These are phyloP conservation scores for Himantopus leucocephalus DNA, from an alignment of 2,113 vertebrate species.

Conservation along the genomic window DNA sequence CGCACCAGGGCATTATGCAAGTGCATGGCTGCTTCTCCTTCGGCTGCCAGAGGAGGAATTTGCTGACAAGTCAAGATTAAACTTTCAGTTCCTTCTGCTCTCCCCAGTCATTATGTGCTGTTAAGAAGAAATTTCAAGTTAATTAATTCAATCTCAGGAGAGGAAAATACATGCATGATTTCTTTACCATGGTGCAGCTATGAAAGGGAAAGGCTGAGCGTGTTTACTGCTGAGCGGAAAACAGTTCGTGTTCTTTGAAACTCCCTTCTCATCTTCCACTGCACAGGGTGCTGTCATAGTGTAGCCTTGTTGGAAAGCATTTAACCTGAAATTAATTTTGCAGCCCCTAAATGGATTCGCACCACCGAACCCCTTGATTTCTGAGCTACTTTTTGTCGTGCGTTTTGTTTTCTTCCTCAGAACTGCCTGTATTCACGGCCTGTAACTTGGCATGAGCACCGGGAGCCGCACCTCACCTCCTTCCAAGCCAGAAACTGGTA, in stretches of 20 bases:
- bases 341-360: neutral
- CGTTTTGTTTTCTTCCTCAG: neutral
- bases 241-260: neutral
- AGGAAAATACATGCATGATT: neutral
- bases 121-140: constrained; percentile 43
- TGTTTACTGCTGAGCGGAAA: neutral
- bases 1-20: constrained; percentile 43
- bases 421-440: neutral
- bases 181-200: neutral
- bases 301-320: neutral
- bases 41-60: constrained; percentile 27
- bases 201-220: neutral
- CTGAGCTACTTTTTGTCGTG: neutral
- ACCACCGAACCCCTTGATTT: neutral
- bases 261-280: neutral
- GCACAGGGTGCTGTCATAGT: neutral
- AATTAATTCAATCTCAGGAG: constrained; percentile 54
- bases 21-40: constrained; percentile 40
- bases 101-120: neutral
- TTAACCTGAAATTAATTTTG: neutral
- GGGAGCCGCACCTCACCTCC: neutral
- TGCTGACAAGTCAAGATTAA: constrained; percentile 54
- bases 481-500: constrained; percentile 33
- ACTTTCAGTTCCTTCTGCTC: constrained; percentile 24
- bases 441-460: neutral